Percentiles rank a stretch among this genome's conserved stretches.
Conservation (phyloP, 2,888 invertebrate species). For the Diaphora mendica region DNA sequence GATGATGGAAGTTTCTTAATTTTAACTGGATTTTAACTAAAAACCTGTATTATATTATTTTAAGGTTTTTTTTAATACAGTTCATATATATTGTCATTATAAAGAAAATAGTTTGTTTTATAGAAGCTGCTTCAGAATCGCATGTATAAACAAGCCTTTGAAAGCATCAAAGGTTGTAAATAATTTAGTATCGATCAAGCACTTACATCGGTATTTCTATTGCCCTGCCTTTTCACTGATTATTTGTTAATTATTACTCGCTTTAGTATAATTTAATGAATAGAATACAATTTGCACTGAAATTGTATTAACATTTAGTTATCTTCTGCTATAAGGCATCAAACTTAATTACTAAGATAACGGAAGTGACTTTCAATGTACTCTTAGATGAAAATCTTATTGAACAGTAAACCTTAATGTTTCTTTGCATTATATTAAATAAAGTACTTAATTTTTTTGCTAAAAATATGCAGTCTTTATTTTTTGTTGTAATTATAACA, state of each 20-base stretch:
- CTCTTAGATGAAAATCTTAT: neutral
- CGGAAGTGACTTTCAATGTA: neutral
- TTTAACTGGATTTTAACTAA: too few relatives aligned
- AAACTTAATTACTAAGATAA: conserved; percentile 29
- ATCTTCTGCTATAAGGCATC: conserved; percentile 26
- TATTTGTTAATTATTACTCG: conserved; percentile 59
- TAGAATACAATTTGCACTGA: conserved; percentile 32
- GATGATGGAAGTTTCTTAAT: too few relatives aligned
- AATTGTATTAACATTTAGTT: conserved; percentile 38
- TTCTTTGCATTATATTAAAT: neutral
- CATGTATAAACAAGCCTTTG: conserved; percentile 5
- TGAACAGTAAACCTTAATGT: neutral
- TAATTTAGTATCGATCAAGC: conserved; percentile 56
- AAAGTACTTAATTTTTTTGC: too few relatives aligned
- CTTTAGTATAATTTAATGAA: conserved; percentile 42
- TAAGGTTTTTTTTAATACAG: too few relatives aligned
- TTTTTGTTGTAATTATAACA: too few relatives aligned
- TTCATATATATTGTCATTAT: neutral
- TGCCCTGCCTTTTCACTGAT: conserved; percentile 54
- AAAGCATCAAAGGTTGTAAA: conserved; percentile 16
- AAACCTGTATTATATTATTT: too few relatives aligned
- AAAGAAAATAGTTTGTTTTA: neutral
- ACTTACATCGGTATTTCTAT: conserved; percentile 67
- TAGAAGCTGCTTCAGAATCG: neutral
- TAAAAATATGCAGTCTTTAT: too few relatives aligned